Conservation (phyloP, 2,888 invertebrate species). For the Calameuta pallipes region DNA sequence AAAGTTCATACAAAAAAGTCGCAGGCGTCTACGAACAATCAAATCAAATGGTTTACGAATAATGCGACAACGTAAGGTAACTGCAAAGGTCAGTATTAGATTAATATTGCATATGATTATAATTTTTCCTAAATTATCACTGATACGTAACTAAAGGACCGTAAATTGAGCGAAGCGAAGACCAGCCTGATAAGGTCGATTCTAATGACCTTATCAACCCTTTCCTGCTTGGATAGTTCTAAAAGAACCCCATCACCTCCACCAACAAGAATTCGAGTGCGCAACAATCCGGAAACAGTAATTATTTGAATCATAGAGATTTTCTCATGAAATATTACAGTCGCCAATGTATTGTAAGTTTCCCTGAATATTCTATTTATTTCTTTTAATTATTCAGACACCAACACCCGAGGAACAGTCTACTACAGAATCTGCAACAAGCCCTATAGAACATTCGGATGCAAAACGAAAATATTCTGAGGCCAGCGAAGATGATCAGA, state of each 20-base stretch:
- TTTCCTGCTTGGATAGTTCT: slow-evolving; percentile 56
- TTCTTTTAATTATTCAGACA: slow-evolving; percentile 20
- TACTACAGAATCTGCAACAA: slow-evolving; percentile 38
- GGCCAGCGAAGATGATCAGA: slow-evolving; percentile 29
- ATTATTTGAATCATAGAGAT: slow-evolving; percentile 27
- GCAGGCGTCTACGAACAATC: slow-evolving; percentile 69
- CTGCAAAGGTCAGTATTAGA: slow-evolving; percentile 13
- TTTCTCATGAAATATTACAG: not conserved
- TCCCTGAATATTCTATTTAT: not conserved
- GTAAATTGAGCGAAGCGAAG: slow-evolving; percentile 48
- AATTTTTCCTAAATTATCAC: slow-evolving; percentile 25
- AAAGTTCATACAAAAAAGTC: slow-evolving; percentile 68
- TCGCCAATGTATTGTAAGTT: not conserved
- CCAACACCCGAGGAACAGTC: slow-evolving; percentile 41
- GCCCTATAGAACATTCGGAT: slow-evolving; percentile 25
- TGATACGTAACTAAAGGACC: slow-evolving; percentile 54
- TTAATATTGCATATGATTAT: not conserved
- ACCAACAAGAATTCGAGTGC: slow-evolving; percentile 54
- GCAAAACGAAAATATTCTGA: slow-evolving; percentile 45
- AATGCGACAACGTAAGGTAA: slow-evolving; percentile 39
- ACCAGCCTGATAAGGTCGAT: slow-evolving; percentile 53
- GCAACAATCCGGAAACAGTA: slow-evolving; percentile 39
- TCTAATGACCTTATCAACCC: slow-evolving; percentile 51
- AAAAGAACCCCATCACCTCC: slow-evolving; percentile 57
- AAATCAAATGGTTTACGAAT: slow-evolving; percentile 69